Percentiles rank a stretch among this genome's conserved stretches.
phyloP scores from a whole-genome alignment of 2,888 invertebrate species.

The Thysanoteuthis rhombus region DNA sequence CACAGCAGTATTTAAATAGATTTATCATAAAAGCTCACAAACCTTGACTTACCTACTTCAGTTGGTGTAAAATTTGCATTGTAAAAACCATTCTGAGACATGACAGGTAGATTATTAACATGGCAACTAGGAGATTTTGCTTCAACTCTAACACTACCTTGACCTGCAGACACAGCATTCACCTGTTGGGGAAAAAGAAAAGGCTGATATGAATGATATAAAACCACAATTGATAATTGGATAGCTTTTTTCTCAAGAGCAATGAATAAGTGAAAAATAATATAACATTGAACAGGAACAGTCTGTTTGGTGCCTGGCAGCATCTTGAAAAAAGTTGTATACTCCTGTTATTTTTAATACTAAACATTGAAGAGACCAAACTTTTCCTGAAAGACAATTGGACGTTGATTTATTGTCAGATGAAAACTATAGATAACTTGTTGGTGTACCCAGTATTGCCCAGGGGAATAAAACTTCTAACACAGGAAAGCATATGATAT shows the following conservation, averaged over 20 bases:
- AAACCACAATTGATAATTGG: not conserved
- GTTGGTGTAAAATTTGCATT: slow-evolving; percentile 96
- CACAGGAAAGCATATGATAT: too few relatives aligned
- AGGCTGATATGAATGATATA: not conserved
- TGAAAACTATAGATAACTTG: too few relatives aligned
- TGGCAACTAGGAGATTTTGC: slow-evolving; percentile 91
- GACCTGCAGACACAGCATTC: slow-evolving; percentile 71
- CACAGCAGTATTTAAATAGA: too few relatives aligned
- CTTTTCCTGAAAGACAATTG: too few relatives aligned
- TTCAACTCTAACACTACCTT: slow-evolving; percentile 87
- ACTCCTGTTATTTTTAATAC: too few relatives aligned
- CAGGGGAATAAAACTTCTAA: too few relatives aligned
- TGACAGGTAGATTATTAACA: slow-evolving; percentile 79
- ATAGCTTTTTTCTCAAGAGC: not conserved
- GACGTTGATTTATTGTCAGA: too few relatives aligned
- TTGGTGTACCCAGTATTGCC: too few relatives aligned
- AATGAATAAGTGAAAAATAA: not conserved
- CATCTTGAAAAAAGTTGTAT: too few relatives aligned
- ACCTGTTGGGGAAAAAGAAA: slow-evolving; percentile 70
- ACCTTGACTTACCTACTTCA: slow-evolving; percentile 79
- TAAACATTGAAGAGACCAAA: too few relatives aligned
- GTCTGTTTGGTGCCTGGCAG: not conserved
- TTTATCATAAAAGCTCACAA: not conserved
- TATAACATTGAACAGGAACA: not conserved
- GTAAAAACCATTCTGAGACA: slow-evolving; percentile 71